These are phyloP conservation scores for Strigamia maritima DNA, from an alignment of 2,888 invertebrate species.

Conservation along the genomic window DNA sequence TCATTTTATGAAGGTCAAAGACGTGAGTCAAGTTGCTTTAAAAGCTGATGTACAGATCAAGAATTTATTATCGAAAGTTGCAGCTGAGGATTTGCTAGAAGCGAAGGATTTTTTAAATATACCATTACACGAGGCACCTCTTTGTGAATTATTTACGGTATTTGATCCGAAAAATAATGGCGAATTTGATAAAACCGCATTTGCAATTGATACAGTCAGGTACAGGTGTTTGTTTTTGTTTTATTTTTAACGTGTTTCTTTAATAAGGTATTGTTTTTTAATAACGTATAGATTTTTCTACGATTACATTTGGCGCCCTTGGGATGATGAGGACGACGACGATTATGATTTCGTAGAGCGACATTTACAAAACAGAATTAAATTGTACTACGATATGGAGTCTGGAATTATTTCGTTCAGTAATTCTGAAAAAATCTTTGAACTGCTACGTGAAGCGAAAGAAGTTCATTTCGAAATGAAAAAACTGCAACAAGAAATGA, in stretches of 20 bases:
- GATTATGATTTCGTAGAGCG: constrained; percentile 44
- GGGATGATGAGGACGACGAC: constrained; percentile 45
- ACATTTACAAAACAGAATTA: constrained; percentile 44
- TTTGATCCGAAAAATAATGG: constrained; percentile 44
- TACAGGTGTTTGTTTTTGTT: constrained; percentile 33
- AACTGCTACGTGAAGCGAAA: constrained; percentile 18
- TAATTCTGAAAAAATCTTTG: not conserved
- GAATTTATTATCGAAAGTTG: constrained; percentile 37
- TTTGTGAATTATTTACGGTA: constrained; percentile 45
- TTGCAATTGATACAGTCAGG: constrained; percentile 45
- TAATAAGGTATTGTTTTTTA: not conserved
- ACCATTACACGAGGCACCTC: constrained; percentile 42
- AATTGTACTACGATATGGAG: constrained; percentile 40
- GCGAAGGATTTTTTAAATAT: constrained; percentile 34
- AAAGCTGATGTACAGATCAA: constrained; percentile 42
- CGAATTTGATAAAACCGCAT: constrained; percentile 45
- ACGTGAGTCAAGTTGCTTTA: constrained; percentile 41
- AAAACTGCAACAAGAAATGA: constrained; percentile 42
- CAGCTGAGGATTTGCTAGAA: constrained; percentile 21
- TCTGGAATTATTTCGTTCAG: not conserved
- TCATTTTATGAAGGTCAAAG: constrained; percentile 38
- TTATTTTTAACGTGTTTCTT: not conserved
- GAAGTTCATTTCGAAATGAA: not conserved
- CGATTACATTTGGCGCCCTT: constrained; percentile 45
- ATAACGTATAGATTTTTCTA: constrained; percentile 46